Evolutionary conservation across 2,888 invertebrate genomes (phyloP).

Genomic region (Formica aserva): DNA sequence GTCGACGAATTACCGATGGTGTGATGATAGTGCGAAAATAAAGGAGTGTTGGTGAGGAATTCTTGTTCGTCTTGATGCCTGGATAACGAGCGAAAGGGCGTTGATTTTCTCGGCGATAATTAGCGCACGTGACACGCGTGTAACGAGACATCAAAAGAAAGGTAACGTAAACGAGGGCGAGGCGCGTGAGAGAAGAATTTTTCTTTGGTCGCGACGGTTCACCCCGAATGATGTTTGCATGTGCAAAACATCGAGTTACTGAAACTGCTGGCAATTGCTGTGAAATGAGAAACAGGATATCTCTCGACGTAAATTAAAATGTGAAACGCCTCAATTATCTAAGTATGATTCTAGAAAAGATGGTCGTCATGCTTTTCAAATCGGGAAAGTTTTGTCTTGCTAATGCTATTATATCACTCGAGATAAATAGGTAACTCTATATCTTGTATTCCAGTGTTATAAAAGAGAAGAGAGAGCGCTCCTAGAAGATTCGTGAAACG

Average conservation of each 20-base stretch:
- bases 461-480: not conserved
- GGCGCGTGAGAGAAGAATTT: slow-evolving; percentile 46
- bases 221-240: not conserved
- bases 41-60: slow-evolving; percentile 11
- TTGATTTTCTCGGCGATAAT: slow-evolving; percentile 22
- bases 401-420: not conserved
- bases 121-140: not conserved
- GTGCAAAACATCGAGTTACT: not conserved
- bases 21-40: slow-evolving; percentile 17
- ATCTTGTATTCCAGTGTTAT: not conserved
- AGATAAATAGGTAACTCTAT: not conserved
- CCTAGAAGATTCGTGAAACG: not conserved
- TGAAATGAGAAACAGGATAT: slow-evolving; percentile 17
- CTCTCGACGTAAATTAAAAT: not conserved
- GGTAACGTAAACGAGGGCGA: slow-evolving; percentile 36
- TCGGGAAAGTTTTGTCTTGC: not conserved
- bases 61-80: not conserved
- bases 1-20: slow-evolving; percentile 11
- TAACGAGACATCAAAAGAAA: slow-evolving; percentile 29
- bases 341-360: not conserved
- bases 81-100: slow-evolving; percentile 28
- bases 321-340: not conserved
- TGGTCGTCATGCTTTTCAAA: not conserved
- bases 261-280: slow-evolving; percentile 47
- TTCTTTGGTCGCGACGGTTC: slow-evolving; percentile 15